Base-by-base conservation (phyloP, 2,888 invertebrate species). In the Gordius sp. region DNA sequence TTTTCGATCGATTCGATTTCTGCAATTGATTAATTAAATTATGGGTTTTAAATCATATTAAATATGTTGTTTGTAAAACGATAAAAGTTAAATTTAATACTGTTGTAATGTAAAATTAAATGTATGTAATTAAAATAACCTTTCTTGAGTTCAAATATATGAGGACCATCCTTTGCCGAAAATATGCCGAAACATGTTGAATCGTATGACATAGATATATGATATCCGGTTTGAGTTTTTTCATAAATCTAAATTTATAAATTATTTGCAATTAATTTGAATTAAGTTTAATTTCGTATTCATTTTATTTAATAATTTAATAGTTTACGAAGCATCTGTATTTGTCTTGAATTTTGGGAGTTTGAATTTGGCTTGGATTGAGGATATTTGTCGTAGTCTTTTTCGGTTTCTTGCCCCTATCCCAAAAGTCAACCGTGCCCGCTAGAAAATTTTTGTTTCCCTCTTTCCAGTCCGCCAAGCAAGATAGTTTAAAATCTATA, bases 161-260 rank as follows among this genome's bases (percentile, higher is more conserved):
- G 55, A 13, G 28, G 26, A 26, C 55, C 55, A 54, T 27, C 55
- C 13, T 27, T 54, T 8, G 55, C 28, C 16, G 55, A 54, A 54
- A 54, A 54, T 26, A 54, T 54, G 24, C 55, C 55, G 20, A 54
- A 54, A 28, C 55, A 54, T 4, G 55, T 54, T 54, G 55, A 54
- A 54, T 54, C 55, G 20, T 27, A 54, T 8, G 55, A 54, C 55
- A 54, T 54, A 4, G 55, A 54, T 16, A 54, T 8, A 13, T 54
- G 16, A 27, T 27, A 27, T n/a, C 28, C 55, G 27, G 24, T 8
- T 24, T 24, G 16, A 8, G 4, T 47, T 20, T 47, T 47, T 20
- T 47, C 47, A 47, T 47, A 47, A 20, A 47, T 47, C 47, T 47
- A 47, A 4, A 47, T n/a, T n/a, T n/a, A n/a, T n/a, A n/a, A n/a